Conservation (phyloP, 2,797 vertebrate species). For the Tolypeutes matacus region DNA sequence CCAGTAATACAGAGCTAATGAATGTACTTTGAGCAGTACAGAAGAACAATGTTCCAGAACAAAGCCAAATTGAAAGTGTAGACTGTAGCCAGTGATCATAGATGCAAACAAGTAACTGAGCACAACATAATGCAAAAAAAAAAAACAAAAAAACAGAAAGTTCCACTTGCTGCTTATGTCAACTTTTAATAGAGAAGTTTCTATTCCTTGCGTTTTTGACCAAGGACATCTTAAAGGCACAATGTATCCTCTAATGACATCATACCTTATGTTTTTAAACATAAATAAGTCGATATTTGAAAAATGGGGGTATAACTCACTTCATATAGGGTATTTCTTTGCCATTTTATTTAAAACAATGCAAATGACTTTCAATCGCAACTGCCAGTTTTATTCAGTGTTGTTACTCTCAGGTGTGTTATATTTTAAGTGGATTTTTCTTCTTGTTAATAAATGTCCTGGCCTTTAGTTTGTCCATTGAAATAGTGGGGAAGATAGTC, state of each 20-base stretch:
- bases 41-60: not conserved
- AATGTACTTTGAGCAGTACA: not conserved
- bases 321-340: not conserved
- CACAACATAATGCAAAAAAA: not conserved
- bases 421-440: not conserved
- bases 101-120: not conserved
- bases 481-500: slow-evolving; percentile 27
- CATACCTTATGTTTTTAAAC: not conserved
- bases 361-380: not conserved
- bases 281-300: not conserved
- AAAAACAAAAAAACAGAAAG: not conserved
- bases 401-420: slow-evolving; percentile 7
- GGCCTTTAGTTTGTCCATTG: slow-evolving; percentile 24
- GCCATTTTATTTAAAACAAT: slow-evolving; percentile 48
- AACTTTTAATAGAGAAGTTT: not conserved
- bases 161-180: not conserved
- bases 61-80: not conserved
- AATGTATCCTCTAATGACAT: not conserved
- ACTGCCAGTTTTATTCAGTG: slow-evolving; percentile 1
- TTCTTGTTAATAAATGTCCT: slow-evolving; percentile 37
- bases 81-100: not conserved
- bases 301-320: not conserved
- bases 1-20: not conserved
- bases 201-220: not conserved
- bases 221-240: not conserved